phyloP scores from a whole-genome alignment of 2,797 vertebrate genomes.

The Poeciliopsis turneri region DNA sequence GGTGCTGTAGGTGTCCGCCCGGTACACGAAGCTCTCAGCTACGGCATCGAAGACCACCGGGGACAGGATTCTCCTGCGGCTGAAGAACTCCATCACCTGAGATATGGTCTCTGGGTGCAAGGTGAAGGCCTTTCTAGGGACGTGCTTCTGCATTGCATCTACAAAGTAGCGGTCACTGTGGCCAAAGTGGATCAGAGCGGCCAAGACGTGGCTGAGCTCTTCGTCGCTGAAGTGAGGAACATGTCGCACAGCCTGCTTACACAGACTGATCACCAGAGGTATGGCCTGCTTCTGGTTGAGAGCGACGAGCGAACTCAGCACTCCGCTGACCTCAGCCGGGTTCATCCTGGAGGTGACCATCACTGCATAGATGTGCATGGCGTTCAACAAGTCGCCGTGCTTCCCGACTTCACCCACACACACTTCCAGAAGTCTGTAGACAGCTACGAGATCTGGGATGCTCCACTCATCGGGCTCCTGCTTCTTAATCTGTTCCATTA shows the following conservation, averaged over 20 bases:
- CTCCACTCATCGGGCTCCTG: conserved; percentile 75
- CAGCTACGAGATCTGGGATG: conserved; percentile 71
- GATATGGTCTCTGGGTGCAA: conserved; percentile 81
- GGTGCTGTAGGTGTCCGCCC: conserved; percentile 83
- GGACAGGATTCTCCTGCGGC: conserved; percentile 84
- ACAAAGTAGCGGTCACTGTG: conserved; percentile 83
- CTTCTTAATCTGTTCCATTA: conserved; percentile 79
- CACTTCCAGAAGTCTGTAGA: conserved; percentile 83
- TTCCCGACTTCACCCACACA: conserved; percentile 59
- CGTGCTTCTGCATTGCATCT: conserved; percentile 80
- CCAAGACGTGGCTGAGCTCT: conserved; percentile 84
- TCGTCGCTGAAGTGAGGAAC: conserved; percentile 81
- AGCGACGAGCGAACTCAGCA: conserved; percentile 82
- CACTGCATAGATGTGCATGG: conserved; percentile 80
- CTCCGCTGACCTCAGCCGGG: conserved; percentile 71
- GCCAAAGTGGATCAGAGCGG: conserved; percentile 86
- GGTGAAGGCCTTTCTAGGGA: conserved; percentile 72
- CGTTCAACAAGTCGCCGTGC: conserved; percentile 81
- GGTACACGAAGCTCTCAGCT: conserved; percentile 87
- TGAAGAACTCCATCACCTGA: conserved; percentile 85
- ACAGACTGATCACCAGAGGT: conserved; percentile 84
- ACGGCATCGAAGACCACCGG: conserved; percentile 81
- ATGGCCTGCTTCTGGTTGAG: conserved; percentile 82
- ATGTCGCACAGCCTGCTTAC: conserved; percentile 81
- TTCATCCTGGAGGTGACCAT: conserved; percentile 71